These are phyloP conservation scores for Probaryconus sp. DNA, from an alignment of 1,140 invertebrate species.

Conservation along the genomic window DNA sequence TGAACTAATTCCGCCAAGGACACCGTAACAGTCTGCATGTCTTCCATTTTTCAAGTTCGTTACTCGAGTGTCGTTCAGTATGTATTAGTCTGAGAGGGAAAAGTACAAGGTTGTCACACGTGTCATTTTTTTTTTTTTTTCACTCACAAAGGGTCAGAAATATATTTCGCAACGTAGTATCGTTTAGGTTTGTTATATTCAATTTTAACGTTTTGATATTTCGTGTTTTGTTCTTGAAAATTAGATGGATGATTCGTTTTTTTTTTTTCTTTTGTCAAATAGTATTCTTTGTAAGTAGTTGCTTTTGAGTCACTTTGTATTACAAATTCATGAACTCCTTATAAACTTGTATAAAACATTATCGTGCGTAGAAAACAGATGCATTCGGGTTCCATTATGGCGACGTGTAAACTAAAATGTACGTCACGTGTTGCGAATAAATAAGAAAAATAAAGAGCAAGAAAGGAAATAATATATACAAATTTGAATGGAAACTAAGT, in stretches of 20 bases:
- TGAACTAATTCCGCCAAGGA: slow-evolving; percentile 20
- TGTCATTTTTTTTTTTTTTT: too few species aligned
- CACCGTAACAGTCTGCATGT: slow-evolving; percentile 14
- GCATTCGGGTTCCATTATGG: slow-evolving; percentile 30
- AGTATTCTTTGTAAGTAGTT: too few species aligned
- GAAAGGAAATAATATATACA: slow-evolving; percentile 30
- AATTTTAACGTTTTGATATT: too few species aligned
- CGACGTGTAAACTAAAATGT: slow-evolving; percentile 8
- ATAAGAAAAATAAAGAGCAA: slow-evolving; percentile 34
- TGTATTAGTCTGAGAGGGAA: too few species aligned
- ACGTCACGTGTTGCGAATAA: slow-evolving; percentile 37
- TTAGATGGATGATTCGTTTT: too few species aligned
- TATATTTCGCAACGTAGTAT: too few species aligned
- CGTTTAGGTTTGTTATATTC: too few species aligned
- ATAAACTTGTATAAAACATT: slow-evolving; percentile 51
- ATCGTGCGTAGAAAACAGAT: slow-evolving; percentile 52
- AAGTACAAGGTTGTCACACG: too few species aligned
- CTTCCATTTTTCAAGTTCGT: slow-evolving; percentile 17
- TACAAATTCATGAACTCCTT: slow-evolving; percentile 47
- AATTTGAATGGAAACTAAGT: slow-evolving; percentile 29
- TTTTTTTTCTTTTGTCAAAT: too few species aligned
- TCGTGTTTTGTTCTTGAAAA: too few species aligned
- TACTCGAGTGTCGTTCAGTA: too few species aligned
- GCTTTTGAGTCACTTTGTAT: slow-evolving; percentile 45
- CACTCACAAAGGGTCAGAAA: too few species aligned